Evolutionary conservation across 2,797 vertebrate genomes (phyloP), one percentile per base, ranked within the genome.

Genomic region (Manis javanica): DNA sequence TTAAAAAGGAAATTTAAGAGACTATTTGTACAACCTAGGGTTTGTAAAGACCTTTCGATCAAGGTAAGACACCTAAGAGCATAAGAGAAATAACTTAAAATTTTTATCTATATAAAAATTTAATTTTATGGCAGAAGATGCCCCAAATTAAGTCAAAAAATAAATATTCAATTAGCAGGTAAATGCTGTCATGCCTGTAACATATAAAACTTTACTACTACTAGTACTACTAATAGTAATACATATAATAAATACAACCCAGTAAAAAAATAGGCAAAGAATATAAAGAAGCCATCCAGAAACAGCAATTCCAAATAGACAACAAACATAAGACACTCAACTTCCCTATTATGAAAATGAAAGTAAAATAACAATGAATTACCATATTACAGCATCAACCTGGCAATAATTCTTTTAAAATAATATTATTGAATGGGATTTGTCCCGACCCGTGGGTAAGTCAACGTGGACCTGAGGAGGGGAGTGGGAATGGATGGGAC

Each of bases 1-100:
- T 82, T 57, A 75, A 75, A 39, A 78, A 71, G 46, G 74, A 94
- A 90, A 49, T 51, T 59, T 78, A 71, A 77, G 69, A 87, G 84
- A 72, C 31, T 88, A 5, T 63, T 69, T 87, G 10, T 86, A 83
- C 34, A 61, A 39, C 34, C 39, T 81, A 31, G 46, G 61, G 26
- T 83, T 78, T 95, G 66, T 51, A 46, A 95, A 84, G 61, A 77
- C 15, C 31, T 51, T 95, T 90, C 92, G 39, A 93, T 91, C 21
- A 85, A 94, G 68, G 14, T 34, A 71, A n/a, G 79, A 49, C 7
- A 79, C 57, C 29, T 42, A 34, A 53, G 69, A 77, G 46, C 68
- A 24, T 84, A 63, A 78, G 78, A 63, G 11, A 72, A 64, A 37
- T 37, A 37, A 37, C 37, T 37, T 3, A 37, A 37, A 37, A 37